Base-by-base conservation (phyloP, 2,888 invertebrate species). In the Eristalinus sepulchralis region DNA sequence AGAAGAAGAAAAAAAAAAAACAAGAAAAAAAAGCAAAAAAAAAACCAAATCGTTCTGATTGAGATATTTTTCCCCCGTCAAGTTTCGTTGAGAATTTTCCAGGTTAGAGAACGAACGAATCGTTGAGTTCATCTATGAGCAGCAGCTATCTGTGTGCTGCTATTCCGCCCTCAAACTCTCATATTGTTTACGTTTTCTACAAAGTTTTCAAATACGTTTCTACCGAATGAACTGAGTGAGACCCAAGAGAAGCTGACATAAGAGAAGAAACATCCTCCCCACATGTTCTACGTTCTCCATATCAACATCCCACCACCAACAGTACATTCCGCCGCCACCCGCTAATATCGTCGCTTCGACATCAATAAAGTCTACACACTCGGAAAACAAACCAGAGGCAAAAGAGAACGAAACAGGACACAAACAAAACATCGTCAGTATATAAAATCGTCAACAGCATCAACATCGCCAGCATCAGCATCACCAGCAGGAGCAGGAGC, bases 171-270 rank as follows among this genome's bases (percentile, higher is more conserved):
- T 79, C 83, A 83, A 79, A 86, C 83, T 86, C 82, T 79, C 82
- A 78, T 83, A 71, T 86, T 86, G 86, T 86, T 86, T 86, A 86
- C 86, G 75, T 86, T 86, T 79, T 83, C 67, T 64, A 78, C 76
- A 70, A 80, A 80, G 27, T 71, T 59, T 72, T 63, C 73, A 24
- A 22, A 34, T 78, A 33, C 34, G 1, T 34, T 60, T 47, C 66
- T 33, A 27, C 67, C 62, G 71, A 81, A 81, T 80, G 80, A 80
- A 84, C 66, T 71, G n/a, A 59, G 39, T n/a, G 57, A 47, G 47
- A 8, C 31, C 17, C 66, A 77, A 81, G 73, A 85, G 77, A 77
- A 77, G 33, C 36, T 55, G 60, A 62, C 22, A 47, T 78, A 85
- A 85, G 81, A 81, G 81, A 85, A 77, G 17, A 47, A 17, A 47